These are phyloP conservation scores for Agrenia bidenticulata DNA, from an alignment of 2,888 invertebrate genomes.

Conservation along the genomic window DNA sequence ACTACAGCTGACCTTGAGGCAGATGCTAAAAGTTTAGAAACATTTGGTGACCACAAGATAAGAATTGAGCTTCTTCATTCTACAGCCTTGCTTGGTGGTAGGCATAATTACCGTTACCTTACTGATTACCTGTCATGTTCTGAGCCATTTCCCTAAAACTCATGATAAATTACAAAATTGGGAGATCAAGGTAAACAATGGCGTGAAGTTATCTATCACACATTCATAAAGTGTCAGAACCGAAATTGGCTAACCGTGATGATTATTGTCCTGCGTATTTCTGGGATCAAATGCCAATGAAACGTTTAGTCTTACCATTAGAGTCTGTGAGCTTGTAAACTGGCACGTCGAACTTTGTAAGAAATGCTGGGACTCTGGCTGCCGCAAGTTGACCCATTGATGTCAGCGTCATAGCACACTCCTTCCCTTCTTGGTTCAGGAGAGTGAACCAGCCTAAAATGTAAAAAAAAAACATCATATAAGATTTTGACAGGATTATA, in stretches of 20 bases:
- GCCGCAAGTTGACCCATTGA: slow-evolving; percentile 57
- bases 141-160: too few species aligned
- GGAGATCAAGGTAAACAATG: too few species aligned
- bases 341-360: slow-evolving; percentile 65
- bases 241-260: neutral
- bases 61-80: too few species aligned
- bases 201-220: too few species aligned
- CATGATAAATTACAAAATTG: too few species aligned
- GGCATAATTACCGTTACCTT: too few species aligned
- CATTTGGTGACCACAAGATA: too few species aligned
- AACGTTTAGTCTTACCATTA: slow-evolving; percentile 48
- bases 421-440: slow-evolving; percentile 48
- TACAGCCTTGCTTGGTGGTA: too few species aligned
- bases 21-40: too few species aligned
- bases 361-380: slow-evolving; percentile 69
- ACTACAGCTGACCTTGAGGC: too few species aligned
- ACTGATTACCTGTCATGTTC: too few species aligned
- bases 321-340: slow-evolving; percentile 60
- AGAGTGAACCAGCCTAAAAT: slow-evolving; percentile 51
- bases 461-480: slow-evolving; percentile 1
- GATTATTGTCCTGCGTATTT: neutral
- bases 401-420: slow-evolving; percentile 49
- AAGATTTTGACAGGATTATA: too few species aligned
- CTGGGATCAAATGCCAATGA: neutral
- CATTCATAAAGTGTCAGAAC: neutral